These are phyloP conservation scores for Dascyllus trimaculatus DNA, from an alignment of 2,113 vertebrate species.

Conservation along the genomic window DNA sequence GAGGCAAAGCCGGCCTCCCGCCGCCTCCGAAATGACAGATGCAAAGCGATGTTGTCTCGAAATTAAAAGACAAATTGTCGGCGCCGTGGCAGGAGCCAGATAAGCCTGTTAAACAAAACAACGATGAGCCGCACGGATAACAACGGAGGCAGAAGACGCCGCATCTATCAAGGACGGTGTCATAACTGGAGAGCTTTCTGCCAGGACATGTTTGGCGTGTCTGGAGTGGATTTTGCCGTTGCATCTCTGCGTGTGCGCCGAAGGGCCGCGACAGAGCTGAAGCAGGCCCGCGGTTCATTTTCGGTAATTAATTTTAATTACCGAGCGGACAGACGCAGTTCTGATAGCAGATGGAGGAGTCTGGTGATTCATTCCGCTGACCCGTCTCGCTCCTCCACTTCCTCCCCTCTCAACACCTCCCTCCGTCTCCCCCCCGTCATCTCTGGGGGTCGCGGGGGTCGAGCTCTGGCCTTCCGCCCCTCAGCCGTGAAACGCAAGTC, in stretches of 20 bases:
- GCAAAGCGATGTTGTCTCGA: constrained; percentile 61
- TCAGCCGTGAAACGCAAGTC: constrained; percentile 43
- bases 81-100: constrained; percentile 46
- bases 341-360: constrained; percentile 72
- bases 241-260: constrained; percentile 7
- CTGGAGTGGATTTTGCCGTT: constrained; percentile 4
- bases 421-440: constrained; percentile 29
- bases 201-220: background rate
- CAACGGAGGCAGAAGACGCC: constrained; percentile 20
- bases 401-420: constrained; percentile 45
- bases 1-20: constrained; percentile 49
- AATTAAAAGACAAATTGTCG: constrained; percentile 71
- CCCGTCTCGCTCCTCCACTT: constrained; percentile 48
- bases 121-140: constrained; percentile 21
- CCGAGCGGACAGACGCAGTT: constrained; percentile 53
- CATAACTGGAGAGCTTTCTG: constrained; percentile 29
- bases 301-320: constrained; percentile 76
- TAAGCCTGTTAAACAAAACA: constrained; percentile 61
- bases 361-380: constrained; percentile 51
- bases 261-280: constrained; percentile 35
- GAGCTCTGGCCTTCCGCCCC: constrained; percentile 17
- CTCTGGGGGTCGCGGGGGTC: constrained; percentile 53
- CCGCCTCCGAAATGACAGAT: constrained; percentile 73
- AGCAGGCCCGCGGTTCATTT: constrained; percentile 56
- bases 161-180: constrained; percentile 25